Percentiles rank a stretch among this genome's conserved stretches.
These are phyloP conservation scores for Lindbergichthys nudifrons DNA, from an alignment of 2,797 vertebrate species.

Conservation along the genomic window DNA sequence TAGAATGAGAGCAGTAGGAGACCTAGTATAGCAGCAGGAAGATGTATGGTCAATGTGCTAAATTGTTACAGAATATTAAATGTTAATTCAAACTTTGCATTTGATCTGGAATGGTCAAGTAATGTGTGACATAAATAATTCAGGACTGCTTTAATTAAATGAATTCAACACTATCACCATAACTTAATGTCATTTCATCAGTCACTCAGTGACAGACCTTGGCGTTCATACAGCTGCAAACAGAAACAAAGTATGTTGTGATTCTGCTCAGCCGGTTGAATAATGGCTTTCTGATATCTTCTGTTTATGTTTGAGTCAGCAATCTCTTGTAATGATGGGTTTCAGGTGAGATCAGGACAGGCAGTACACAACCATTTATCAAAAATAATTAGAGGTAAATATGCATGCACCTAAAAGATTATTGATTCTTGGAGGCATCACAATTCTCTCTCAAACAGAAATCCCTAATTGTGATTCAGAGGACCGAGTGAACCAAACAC, in stretches of 20 bases:
- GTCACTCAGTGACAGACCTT: background rate
- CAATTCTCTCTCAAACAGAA: background rate
- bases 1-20: no score
- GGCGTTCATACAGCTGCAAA: background rate
- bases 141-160: background rate
- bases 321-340: constrained; percentile 4
- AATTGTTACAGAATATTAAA: background rate
- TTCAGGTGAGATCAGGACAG: background rate
- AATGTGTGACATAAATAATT: background rate
- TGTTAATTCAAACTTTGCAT: background rate
- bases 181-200: no score
- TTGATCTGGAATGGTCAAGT: background rate
- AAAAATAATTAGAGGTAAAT: background rate
- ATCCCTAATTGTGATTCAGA: background rate
- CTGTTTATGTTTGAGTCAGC: background rate
- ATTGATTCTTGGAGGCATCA: constrained; percentile 5
- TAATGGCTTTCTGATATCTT: constrained; percentile 1
- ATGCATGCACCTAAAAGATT: background rate
- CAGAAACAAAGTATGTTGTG: background rate
- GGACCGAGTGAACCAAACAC: background rate
- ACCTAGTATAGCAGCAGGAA: no score
- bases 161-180: background rate
- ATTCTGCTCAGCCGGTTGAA: constrained; percentile 5
- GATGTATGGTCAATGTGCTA: background rate
- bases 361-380: background rate